These are phyloP conservation scores for Octomys mimax DNA, from an alignment of 2,797 vertebrate genomes.

Conservation along the genomic window DNA sequence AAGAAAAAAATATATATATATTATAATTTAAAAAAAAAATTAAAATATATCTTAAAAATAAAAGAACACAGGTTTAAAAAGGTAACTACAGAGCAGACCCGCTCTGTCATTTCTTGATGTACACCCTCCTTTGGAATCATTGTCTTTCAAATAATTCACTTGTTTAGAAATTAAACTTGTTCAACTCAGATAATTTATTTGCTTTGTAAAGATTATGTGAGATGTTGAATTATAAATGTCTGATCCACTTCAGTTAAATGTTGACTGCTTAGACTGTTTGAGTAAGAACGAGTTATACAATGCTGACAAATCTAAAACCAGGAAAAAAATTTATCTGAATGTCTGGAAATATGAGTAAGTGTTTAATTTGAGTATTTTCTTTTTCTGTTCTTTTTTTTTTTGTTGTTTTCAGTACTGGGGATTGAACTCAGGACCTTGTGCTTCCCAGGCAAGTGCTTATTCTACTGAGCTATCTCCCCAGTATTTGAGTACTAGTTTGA, in stretches of 20 bases:
- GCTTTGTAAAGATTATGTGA: neutral
- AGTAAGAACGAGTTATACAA: neutral
- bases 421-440: no score
- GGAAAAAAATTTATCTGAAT: neutral
- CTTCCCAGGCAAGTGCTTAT: no score
- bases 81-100: neutral
- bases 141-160: neutral
- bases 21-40: no score
- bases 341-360: neutral
- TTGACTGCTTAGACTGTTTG: neutral
- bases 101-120: neutral
- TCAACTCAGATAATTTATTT: neutral
- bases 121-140: neutral
- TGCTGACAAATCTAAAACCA: neutral
- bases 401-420: no score
- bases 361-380: neutral
- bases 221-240: neutral
- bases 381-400: no score
- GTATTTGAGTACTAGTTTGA: neutral
- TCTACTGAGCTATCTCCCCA: no score
- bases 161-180: neutral
- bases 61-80: neutral
- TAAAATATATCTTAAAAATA: no score
- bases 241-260: neutral
- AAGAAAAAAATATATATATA: no score